Evolutionary conservation across 2,113 vertebrate species (phyloP).

Genomic region (Gopherus evgoodei): DNA sequence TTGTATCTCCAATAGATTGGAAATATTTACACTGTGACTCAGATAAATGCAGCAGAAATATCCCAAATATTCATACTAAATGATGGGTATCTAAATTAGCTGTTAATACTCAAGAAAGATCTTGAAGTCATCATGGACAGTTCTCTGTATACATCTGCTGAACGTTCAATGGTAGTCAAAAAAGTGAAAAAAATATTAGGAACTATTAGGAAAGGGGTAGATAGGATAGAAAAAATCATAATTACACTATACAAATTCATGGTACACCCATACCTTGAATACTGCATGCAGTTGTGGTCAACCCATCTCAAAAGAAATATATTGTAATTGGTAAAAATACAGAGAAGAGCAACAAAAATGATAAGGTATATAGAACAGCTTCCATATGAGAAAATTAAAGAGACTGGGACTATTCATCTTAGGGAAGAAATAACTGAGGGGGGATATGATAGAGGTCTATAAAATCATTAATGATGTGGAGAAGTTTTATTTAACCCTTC

Average conservation of each 20-base stretch:
- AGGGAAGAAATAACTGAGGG: too few relatives aligned
- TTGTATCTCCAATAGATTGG: neutral
- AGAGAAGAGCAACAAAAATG: neutral
- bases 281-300: neutral
- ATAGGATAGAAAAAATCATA: neutral
- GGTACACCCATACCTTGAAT: neutral
- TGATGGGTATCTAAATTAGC: neutral
- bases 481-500: too few relatives aligned
- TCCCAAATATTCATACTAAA: neutral
- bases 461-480: too few relatives aligned
- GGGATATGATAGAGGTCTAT: too few relatives aligned
- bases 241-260: neutral
- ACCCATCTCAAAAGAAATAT: neutral
- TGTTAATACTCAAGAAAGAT: neutral
- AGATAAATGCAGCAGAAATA: neutral
- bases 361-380: neutral
- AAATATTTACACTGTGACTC: neutral
- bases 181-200: neutral
- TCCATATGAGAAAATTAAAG: too few relatives aligned
- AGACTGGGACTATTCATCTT: too few relatives aligned
- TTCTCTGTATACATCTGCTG: neutral
- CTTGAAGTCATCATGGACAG: neutral
- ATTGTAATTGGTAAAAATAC: neutral
- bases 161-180: neutral
- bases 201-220: neutral